Evolutionary conservation across 2,113 vertebrate species (phyloP).

Genomic region (Paralichthys olivaceus): DNA sequence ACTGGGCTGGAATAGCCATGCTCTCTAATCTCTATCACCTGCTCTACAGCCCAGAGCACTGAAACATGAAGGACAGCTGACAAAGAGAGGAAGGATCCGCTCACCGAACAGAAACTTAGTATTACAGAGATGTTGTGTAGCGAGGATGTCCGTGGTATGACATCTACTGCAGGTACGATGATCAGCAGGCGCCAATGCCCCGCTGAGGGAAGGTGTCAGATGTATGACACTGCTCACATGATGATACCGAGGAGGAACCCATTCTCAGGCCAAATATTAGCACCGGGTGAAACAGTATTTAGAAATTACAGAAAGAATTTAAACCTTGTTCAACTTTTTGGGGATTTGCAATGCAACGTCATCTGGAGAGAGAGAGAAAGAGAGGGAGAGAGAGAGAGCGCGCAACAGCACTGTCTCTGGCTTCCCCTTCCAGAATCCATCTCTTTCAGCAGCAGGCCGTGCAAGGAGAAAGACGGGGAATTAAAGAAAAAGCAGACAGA

Average conservation of each 20-base stretch:
- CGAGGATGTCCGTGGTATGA: not conserved
- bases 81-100: not conserved
- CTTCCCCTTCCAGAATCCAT: conserved; percentile 49
- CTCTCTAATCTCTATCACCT: conserved; percentile 35
- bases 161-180: not conserved
- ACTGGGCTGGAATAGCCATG: conserved; percentile 21
- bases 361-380: not conserved
- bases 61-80: conserved; percentile 46
- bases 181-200: not conserved
- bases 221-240: not conserved
- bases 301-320: too few species aligned
- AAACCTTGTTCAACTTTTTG: not conserved
- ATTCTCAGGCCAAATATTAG: not conserved
- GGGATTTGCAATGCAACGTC: not conserved
- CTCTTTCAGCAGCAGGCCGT: conserved; percentile 64
- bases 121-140: not conserved
- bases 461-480: conserved; percentile 51
- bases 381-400: not conserved
- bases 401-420: not conserved
- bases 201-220: not conserved
- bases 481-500: conserved; percentile 76
- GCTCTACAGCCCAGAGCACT: conserved; percentile 13
- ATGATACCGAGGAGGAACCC: not conserved
- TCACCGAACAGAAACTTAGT: not conserved
- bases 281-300: not conserved